Evolutionary conservation across 2,888 invertebrate species (phyloP), one percentile per base, ranked within the genome.

Genomic region (Lasioglossum calceatum): DNA sequence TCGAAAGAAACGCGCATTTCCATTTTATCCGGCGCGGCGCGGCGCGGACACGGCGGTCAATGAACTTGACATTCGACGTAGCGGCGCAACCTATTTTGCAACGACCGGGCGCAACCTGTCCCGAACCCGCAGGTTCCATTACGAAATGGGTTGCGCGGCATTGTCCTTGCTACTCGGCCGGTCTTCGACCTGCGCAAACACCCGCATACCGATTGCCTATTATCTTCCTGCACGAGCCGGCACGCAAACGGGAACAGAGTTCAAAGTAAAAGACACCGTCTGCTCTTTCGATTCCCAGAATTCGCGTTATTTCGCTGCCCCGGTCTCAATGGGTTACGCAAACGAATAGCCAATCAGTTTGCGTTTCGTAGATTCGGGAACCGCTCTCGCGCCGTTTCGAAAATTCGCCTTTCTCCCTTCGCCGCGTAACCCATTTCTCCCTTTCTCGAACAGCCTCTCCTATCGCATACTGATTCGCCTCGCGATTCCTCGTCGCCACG

Each of bases 111-210:
- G n/a, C 19, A 61, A 58, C 73, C 84, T 67, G 76, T 76, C 39
- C 44, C 73, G 80, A 61, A 58, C 87, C 73, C 87, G 86, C 82
- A 76, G 75, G 72, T 61, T 42, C 75, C 61, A 72, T 87, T 87
- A 86, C 83, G 86, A 87, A 83, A 87, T 87, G 32, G 72, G 50
- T 42, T 61, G 32, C 32, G 73, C 78, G 75, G 61, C 79, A 54
- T 36, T 81, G 78, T 77, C 76, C 75, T 81, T 84, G 77, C 42
- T 44, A 27, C 39, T 12, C 32, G 32, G 36, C 27, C 36, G 39
- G 12, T 54, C 64, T 50, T 64, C 64, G 19, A 44, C 23, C 19
- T 27, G n/a, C 32, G 58, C 79, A 67, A 67, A 67, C 50, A 44
- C 81, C 81, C 85, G 86, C 78, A 85, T 85, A 64, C 76, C 71